Conservation (phyloP, 2,888 invertebrate species). For the Agelastica alni region DNA sequence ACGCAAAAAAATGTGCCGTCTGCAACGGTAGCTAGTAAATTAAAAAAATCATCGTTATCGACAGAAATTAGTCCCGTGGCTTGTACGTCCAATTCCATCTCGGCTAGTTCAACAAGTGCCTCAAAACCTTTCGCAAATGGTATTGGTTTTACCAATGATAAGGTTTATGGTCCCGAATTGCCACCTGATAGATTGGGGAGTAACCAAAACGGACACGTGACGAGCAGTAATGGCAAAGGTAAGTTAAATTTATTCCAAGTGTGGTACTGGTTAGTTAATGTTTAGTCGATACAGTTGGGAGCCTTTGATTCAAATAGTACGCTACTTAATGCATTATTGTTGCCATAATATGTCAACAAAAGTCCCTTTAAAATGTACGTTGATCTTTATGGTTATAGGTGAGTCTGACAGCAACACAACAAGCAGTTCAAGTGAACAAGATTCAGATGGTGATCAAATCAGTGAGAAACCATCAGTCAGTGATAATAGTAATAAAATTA, state of each 20-base stretch:
- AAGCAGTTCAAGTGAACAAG: conserved; percentile 13
- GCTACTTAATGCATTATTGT: background rate
- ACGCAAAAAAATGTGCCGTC: conserved; percentile 31
- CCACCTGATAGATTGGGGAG: conserved; percentile 42
- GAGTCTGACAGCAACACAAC: conserved; percentile 11
- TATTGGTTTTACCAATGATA: conserved; percentile 47
- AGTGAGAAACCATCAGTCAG: conserved; percentile 24
- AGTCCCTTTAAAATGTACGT: background rate
- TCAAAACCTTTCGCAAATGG: conserved; percentile 40
- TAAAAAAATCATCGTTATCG: conserved; percentile 28
- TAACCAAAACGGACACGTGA: conserved; percentile 32
- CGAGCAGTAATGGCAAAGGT: conserved; percentile 36
- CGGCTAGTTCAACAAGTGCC: conserved; percentile 12
- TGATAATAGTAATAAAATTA: conserved; percentile 19
- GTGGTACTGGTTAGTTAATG: too few species aligned
- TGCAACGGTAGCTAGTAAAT: conserved; percentile 15
- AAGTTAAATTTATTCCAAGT: too few species aligned
- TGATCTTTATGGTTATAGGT: conserved; percentile 6
- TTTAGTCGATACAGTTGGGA: too few species aligned
- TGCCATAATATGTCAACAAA: background rate
- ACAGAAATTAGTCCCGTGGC: conserved; percentile 11
- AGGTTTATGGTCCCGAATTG: conserved; percentile 53
- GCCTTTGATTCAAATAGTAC: too few species aligned
- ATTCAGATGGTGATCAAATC: conserved; percentile 24
- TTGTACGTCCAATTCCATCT: conserved; percentile 26